Conservation (phyloP, 2,888 invertebrate genomes). For the Meganola albula region DNA sequence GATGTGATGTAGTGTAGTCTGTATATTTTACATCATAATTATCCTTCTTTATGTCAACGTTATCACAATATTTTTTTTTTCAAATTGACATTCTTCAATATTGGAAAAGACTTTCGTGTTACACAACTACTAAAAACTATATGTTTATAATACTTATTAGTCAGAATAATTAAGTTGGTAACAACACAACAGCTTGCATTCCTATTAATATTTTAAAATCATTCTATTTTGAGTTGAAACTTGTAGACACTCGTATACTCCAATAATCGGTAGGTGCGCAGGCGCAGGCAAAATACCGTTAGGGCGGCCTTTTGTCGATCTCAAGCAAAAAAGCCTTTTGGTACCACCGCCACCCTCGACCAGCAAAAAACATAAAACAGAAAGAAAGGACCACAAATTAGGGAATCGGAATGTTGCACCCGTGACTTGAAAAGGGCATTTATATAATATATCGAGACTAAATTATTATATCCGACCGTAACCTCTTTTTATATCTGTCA, state of each 20-base stretch:
- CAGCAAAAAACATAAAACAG: slow-evolving; percentile 69
- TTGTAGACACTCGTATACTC: neutral
- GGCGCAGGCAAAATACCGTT: slow-evolving; percentile 55
- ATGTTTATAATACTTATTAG: too few species aligned
- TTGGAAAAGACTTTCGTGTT: too few species aligned
- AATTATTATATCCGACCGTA: slow-evolving; percentile 39
- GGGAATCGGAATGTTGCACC: slow-evolving; percentile 70
- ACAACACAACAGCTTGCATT: too few species aligned
- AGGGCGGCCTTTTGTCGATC: slow-evolving; percentile 62
- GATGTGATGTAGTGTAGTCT: too few species aligned
- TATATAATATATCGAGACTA: slow-evolving; percentile 45
- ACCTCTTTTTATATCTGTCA: slow-evolving; percentile 29
- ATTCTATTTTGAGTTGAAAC: too few species aligned
- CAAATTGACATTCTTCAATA: too few species aligned
- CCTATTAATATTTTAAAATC: too few species aligned
- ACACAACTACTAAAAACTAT: too few species aligned
- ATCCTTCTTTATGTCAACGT: too few species aligned
- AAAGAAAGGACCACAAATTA: slow-evolving; percentile 71
- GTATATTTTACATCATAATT: too few species aligned
- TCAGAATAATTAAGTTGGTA: too few species aligned
- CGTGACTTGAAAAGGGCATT: slow-evolving; percentile 51
- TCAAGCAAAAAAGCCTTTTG: slow-evolving; percentile 58
- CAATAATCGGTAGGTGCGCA: slow-evolving; percentile 30
- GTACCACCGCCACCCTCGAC: slow-evolving; percentile 56
- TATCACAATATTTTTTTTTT: too few species aligned